Evolutionary conservation across 2,888 invertebrate species (phyloP), one percentile per base, ranked within the genome.

Genomic region (Ommatoiulus sabulosus): DNA sequence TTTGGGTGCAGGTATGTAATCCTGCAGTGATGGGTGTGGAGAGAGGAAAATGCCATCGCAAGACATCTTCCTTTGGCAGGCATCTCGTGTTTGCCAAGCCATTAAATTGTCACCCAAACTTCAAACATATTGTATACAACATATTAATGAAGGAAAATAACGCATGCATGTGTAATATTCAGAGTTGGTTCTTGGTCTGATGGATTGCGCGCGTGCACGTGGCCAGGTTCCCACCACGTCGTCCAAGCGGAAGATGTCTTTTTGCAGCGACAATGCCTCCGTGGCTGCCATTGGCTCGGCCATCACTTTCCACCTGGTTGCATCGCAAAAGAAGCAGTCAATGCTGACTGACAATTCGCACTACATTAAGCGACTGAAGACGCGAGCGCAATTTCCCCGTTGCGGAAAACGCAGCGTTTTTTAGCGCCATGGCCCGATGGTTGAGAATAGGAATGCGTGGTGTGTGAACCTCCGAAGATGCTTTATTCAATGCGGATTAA

Each of bases 231-330:
- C 86, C 86, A 86, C 57, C 57, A 5, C 35, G 44, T 46, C 86
- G 46, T 46, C 86, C 86, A 86, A 86, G 86, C 86, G 48, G 6
- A 48, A 86, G n/a, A 86, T 86, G 86, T 48, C 44, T 86, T 84
- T 84, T 84, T 84, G 84, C 84, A 24, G 57, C n/a, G 57, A 57
- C 57, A 57, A 57, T 57, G 57, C 57, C 57, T 15, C 57, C 17
- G 17, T 80, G 80, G n/a, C 80, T 80, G 80, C 80, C 24, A 24
- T 46, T n/a, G 80, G 7, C 12, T 84, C 84, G 86, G 86, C 86
- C 86, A 86, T 86, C 86, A 86, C 86, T 86, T 84, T 84, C 44
- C 86, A 86, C 86, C n/a, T 46, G 86, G 44, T 1, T 86, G 48
- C 44, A 2, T n/a, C 44, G 46, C 48, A 86, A 86, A 86, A 86